These are phyloP conservation scores for Sclerodermus sp. DNA, from an alignment of 2,888 invertebrate species.

Conservation along the genomic window DNA sequence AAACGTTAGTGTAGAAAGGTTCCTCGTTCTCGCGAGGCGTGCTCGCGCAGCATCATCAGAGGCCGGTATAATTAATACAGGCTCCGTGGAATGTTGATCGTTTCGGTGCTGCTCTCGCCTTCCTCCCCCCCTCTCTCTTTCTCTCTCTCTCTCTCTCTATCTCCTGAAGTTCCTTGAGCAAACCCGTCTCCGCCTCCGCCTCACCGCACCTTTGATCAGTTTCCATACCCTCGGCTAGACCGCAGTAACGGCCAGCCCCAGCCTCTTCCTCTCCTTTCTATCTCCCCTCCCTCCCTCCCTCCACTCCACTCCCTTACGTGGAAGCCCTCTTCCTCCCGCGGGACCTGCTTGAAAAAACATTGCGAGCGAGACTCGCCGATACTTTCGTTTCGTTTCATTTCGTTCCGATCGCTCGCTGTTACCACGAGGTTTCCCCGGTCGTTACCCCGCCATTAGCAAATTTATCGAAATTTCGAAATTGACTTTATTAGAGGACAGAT, in stretches of 20 bases:
- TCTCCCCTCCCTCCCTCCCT: not conserved
- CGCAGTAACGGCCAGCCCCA: conserved; percentile 9
- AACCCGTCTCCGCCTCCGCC: conserved; percentile 5
- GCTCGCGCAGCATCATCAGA: conserved; percentile 39
- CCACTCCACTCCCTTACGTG: conserved; percentile 1
- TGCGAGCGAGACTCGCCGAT: too few species aligned
- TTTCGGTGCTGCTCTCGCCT: conserved; percentile 31
- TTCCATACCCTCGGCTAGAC: conserved; percentile 39
- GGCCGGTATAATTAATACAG: conserved; percentile 56
- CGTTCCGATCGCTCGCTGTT: too few species aligned
- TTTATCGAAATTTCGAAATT: too few species aligned
- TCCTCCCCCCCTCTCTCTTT: not conserved
- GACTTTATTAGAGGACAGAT: too few species aligned
- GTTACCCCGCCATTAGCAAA: too few species aligned
- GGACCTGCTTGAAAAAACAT: too few species aligned
- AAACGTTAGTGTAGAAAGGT: too few species aligned
- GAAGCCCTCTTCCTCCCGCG: too few species aligned
- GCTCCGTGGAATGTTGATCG: conserved; percentile 55
- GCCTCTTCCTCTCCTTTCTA: not conserved
- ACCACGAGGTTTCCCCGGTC: too few species aligned
- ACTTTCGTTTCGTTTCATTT: too few species aligned
- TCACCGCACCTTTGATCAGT: conserved; percentile 37
- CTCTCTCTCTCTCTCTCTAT: not conserved
- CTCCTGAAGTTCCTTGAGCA: conserved; percentile 2
- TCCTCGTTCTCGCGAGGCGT: not conserved